Evolutionary conservation across 2,797 vertebrate species (phyloP).

Genomic region (Alfaro cultratus): DNA sequence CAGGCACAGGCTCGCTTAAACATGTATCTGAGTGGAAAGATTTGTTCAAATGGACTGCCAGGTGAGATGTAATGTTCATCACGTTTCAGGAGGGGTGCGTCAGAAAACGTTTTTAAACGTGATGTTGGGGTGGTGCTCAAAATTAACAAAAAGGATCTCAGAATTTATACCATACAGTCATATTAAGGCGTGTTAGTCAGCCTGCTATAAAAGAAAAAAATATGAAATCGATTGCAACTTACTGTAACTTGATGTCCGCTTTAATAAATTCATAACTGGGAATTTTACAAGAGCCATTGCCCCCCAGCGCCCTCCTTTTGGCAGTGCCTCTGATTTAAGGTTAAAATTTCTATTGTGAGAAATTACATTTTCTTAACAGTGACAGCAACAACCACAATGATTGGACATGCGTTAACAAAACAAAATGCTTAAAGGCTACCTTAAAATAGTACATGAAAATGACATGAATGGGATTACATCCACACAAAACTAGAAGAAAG

Average conservation of each 20-base stretch:
- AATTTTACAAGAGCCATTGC: neutral
- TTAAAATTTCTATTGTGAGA: neutral
- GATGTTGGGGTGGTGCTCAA: neutral
- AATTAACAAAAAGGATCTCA: neutral
- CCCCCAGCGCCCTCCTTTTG: neutral
- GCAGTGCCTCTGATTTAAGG: neutral
- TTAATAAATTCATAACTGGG: neutral
- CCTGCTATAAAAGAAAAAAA: neutral
- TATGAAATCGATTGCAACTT: neutral
- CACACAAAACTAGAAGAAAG: too few relatives aligned
- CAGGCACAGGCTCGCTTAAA: slow-evolving; percentile 11
- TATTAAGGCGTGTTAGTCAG: neutral
- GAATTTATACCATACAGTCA: neutral
- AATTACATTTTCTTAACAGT: neutral
- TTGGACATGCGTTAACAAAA: neutral
- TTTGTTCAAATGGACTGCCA: slow-evolving; percentile 11
- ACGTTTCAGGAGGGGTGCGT: slow-evolving; percentile 11
- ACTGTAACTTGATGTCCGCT: neutral
- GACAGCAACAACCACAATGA: neutral
- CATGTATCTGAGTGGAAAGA: neutral
- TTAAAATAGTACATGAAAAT: neutral
- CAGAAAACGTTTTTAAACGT: neutral
- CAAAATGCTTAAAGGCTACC: neutral
- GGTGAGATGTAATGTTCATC: slow-evolving; percentile 2
- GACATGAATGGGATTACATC: neutral